Base-by-base conservation (phyloP, 2,797 vertebrate genomes). In the Cuniculus paca region DNA sequence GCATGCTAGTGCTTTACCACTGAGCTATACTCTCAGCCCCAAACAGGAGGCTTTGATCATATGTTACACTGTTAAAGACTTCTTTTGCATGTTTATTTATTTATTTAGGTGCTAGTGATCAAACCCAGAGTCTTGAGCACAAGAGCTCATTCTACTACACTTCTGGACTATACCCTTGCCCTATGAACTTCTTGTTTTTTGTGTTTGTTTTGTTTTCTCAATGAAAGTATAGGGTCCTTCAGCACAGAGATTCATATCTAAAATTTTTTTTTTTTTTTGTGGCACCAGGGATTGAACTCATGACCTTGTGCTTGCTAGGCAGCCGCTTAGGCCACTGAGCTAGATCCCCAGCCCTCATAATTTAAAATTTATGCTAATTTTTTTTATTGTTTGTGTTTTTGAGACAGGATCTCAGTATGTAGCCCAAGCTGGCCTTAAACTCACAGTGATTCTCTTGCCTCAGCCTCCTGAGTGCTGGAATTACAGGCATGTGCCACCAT, bases 221-320 rank as follows among this genome's bases (percentile, higher is more conserved):
- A 36, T 20, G 79, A 89, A 39, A 86, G 78, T 86, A 80, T 31
- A 80, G 89, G 31, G 77, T 88, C 45, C 68, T 84, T 65, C 28
- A 93, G 24, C 48, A 77, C 14, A 88, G 75, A 86, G 9, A 39
- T 39, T 93, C 52, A 70, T 93, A 58, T 65, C 87, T 92, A 54
- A 54, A 48, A 48, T 9, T 5, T 48, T 48, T 48, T 48, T 48
- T 48, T 48, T 48, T 48, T 48, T 48, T 48, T 48, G 5, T 48
- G 45, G 45, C 9, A 48, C 45, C 9, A 5, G 5, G 45, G 9
- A 48, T 48, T 9, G 9, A 48, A 48, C 45, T 48, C 45, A 48
- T 48, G 45, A 48, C 45, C 45, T 48, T 9, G 9, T 48, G 45
- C 45, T 48, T 48, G 45, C 45, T 48, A 48, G 45, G 45, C 45